Conservation (phyloP, 2,113 vertebrate genomes). For the Quiscalus mexicanus region DNA sequence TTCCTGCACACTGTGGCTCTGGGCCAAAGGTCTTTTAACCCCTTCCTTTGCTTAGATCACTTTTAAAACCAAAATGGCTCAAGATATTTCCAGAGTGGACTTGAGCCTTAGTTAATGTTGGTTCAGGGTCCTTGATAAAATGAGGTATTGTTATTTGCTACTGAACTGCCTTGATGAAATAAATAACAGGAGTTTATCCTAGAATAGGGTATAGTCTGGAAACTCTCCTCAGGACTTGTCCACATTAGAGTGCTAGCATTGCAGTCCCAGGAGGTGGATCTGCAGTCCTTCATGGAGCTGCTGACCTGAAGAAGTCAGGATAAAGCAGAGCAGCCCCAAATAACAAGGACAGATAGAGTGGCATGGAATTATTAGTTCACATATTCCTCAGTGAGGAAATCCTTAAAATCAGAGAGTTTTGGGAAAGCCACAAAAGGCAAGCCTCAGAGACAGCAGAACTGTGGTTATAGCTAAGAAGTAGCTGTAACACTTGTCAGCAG, state of each 20-base stretch:
- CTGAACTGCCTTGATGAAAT: neutral
- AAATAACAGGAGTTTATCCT: neutral
- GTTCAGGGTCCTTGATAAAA: neutral
- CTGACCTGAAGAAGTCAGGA: neutral
- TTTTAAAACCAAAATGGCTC: neutral
- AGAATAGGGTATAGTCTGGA: neutral
- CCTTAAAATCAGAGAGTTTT: no score
- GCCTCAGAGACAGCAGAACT: no score
- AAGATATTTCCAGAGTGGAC: neutral
- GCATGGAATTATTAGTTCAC: neutral
- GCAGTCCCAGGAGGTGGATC: neutral
- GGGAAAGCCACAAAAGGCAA: no score
- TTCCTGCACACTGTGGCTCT: accelerated
- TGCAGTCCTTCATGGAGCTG: neutral
- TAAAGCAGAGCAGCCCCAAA: neutral
- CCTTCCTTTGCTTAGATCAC: neutral
- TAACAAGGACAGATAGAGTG: neutral
- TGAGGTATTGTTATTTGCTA: neutral
- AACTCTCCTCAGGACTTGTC: neutral
- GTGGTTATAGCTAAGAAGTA: no score
- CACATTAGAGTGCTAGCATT: neutral
- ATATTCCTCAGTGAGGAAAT: neutral
- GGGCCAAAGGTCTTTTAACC: neutral
- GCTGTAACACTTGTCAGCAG: no score
- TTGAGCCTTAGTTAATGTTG: neutral